Evolutionary conservation across 2,113 vertebrate genomes (phyloP).

Genomic region (Sminthopsis crassicaudata): DNA sequence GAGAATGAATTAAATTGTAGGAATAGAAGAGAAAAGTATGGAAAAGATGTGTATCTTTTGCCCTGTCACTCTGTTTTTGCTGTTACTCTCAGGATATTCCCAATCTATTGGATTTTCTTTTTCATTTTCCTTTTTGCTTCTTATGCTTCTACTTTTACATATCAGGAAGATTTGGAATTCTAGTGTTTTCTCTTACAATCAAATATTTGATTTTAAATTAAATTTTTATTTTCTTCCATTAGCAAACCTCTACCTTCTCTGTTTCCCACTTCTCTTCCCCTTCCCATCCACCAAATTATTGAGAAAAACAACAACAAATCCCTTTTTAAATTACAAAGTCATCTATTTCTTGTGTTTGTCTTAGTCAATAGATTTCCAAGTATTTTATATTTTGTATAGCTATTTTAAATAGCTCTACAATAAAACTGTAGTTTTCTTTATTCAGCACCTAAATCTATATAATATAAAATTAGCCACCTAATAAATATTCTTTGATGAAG

Average conservation of each 20-base stretch:
- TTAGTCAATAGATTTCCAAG: too few species aligned
- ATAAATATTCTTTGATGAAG: neutral
- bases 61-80: neutral
- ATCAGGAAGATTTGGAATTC: constrained; percentile 7
- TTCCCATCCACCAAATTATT: too few species aligned
- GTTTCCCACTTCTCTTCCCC: too few species aligned
- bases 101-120: neutral
- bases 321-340: too few species aligned
- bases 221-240: neutral
- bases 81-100: neutral
- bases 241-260: constrained; percentile 5
- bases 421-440: constrained; percentile 22
- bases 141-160: neutral
- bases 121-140: neutral
- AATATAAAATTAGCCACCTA: neutral
- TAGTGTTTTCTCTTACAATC: neutral
- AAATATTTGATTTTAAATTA: neutral
- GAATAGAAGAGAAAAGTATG: neutral
- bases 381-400: too few species aligned
- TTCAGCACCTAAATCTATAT: neutral
- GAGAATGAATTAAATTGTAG: neutral
- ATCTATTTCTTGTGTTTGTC: too few species aligned
- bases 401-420: too few species aligned
- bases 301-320: too few species aligned
- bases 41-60: neutral